Base-by-base conservation (phyloP, 2,797 vertebrate species). In the Anabacerthia variegaticeps region DNA sequence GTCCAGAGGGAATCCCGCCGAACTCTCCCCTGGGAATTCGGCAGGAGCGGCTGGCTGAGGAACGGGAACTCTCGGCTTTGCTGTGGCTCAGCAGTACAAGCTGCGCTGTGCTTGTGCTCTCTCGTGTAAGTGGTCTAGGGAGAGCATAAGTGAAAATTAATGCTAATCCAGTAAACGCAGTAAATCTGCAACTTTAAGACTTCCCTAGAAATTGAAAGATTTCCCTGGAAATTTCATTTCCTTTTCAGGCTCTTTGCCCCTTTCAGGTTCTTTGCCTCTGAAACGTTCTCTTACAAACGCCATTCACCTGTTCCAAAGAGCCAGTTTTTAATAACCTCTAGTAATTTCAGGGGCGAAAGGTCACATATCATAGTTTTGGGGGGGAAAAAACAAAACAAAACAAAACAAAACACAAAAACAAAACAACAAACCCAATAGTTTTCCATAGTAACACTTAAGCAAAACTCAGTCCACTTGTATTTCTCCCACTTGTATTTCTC, bases 1-100 rank as follows among this genome's bases (percentile, higher is more conserved):
- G 7, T 3, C 22, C 3, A 14, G 2, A 4, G 0, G 3, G 22
- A 21, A 6, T 1, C 43, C 2, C 7, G 12, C 30, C 5, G 28
- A 4, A 3, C 22, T 14, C 32, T 26, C 16, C 48, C 28, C 4
- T 1, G 5, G 88, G 44, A 12, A 12, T 7, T 28, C 2, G 46
- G 32, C 83, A 1, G 41, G 8, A 8, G 21, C 21, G 21, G 12
- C 1, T 6, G 1, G 48, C 1, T 8, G 7, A 14, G 43, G 5
- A 7, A 12, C 41, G 0, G 48, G 43, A 48, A 2, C 30, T 28
- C 26, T 0, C 0, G 15, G 10, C 41, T 49, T 18, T 5, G 3
- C 14, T 36, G 18, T 5, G 12, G 15, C 17, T 11, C 17, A 44
- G 43, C n/a, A 44, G 8, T 4, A 2, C 12, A 26, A 37, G 19